These are phyloP conservation scores for Zophobas atratus DNA, from an alignment of 1,140 invertebrate species.

Conservation along the genomic window DNA sequence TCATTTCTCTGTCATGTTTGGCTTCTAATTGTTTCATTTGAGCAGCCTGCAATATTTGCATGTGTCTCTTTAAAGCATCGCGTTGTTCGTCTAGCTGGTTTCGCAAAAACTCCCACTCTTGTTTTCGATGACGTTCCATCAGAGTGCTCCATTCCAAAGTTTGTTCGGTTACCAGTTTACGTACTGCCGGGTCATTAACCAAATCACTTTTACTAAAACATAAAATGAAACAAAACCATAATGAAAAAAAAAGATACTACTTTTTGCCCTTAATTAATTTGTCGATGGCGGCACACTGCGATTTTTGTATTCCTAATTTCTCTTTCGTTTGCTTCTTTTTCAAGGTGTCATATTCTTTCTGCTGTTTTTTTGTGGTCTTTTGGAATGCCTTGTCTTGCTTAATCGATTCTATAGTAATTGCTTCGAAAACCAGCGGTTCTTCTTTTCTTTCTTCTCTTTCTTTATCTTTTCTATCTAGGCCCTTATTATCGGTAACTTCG, in stretches of 20 bases:
- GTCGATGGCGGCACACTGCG: slow-evolving; percentile 95
- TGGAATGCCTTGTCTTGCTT: slow-evolving; percentile 94
- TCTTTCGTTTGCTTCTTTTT: slow-evolving; percentile 96
- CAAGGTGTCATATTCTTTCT: slow-evolving; percentile 94
- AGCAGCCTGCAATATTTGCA: slow-evolving; percentile 85
- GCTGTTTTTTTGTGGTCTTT: slow-evolving; percentile 96
- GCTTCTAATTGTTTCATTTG: slow-evolving; percentile 94
- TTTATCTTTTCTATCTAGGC: slow-evolving; percentile 68
- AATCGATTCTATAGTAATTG: slow-evolving; percentile 92
- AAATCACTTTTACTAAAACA: slow-evolving; percentile 83
- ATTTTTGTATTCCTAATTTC: slow-evolving; percentile 91
- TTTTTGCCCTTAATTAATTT: slow-evolving; percentile 95
- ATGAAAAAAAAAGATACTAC: slow-evolving; percentile 69
- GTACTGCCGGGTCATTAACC: slow-evolving; percentile 83
- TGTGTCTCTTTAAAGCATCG: slow-evolving; percentile 87
- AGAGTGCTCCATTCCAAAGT: slow-evolving; percentile 95
- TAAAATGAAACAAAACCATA: slow-evolving; percentile 33
- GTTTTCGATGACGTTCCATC: slow-evolving; percentile 89
- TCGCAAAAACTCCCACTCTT: slow-evolving; percentile 91
- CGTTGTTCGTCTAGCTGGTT: slow-evolving; percentile 89
- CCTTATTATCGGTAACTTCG: slow-evolving; percentile 71
- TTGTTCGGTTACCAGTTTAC: slow-evolving; percentile 89
- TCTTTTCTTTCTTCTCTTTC: slow-evolving; percentile 82
- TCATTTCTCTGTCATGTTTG: slow-evolving; percentile 94
- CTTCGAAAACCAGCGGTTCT: slow-evolving; percentile 87